Base-by-base conservation (phyloP, 2,113 vertebrate species). In the Gila orcuttii region DNA sequence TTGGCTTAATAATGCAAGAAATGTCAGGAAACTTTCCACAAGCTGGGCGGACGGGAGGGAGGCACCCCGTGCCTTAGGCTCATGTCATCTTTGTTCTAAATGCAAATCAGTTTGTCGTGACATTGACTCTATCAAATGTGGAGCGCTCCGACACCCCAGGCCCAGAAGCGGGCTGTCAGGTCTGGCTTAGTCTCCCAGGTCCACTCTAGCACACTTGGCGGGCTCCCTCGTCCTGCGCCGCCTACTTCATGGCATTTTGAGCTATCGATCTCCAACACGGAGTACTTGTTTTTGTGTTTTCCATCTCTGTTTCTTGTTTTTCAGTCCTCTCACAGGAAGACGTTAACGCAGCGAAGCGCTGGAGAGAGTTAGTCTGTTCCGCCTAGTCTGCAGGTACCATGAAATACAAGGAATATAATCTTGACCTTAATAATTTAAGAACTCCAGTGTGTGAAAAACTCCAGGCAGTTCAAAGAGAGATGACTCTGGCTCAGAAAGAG, bases 1-100 rank as follows among this genome's bases (percentile, higher is more conserved):
- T 86, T 80, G 90, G 93, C 90, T 94, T 94, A 94, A 93, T 92
- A 94, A 93, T 93, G 90, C 88, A 92, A 89, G 87, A 92, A 95
- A 93, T 91, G 90, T 93, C 93, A 93, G 90, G 88, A 92, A 92
- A 93, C 89, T 89, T 93, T 92, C 89, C 85, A 89, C 88, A 87
- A 88, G 89, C 84, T 55, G 42, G 45, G 89, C 60, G 80, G 86
- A 89, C 88, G 84, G 89, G 62, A 86, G 86, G 85, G 88, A 85
- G 86, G 68, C 89, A 87, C 88, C 52, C 85, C 21, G 59, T 84
- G 89, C 88, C 89, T 84, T 86, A 86, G 89, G 87, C 91, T 89
- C 81, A 36, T 90, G 89, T 91, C 89, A 88, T 91, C 90, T 90
- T 92, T 91, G 91, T 90, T 92, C 87, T 90, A 86, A 89, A 91